Evolutionary conservation across 2,113 vertebrate genomes (phyloP), one percentile per base, ranked within the genome.

Genomic region (Bagarius yarrelli): DNA sequence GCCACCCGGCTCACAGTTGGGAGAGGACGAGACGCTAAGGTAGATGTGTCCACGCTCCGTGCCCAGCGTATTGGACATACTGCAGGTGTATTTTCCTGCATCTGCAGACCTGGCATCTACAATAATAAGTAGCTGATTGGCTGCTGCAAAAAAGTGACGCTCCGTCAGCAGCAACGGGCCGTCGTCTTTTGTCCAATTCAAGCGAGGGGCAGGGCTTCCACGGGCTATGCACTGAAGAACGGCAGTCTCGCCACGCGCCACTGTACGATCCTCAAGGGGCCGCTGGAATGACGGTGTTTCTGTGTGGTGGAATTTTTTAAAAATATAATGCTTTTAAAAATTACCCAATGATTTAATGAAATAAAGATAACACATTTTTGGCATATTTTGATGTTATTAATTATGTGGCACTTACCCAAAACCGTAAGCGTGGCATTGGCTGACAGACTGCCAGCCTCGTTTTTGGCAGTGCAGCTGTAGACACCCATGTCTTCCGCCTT

Each of bases 131-230:
- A 98, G 93, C 90, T 99, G 97, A 86, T 98, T 97, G 88, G 95
- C 95, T 0, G 97, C 97, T 9, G 97, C 97, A 12, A 99, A 99
- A 72, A 98, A 99, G 90, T 99, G 97, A 1, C 96, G 94, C 85
- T 99, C 97, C 0, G 97, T 99, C 79, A 98, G 93, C 30, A 93
- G n/a, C 15, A 99, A 88, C 0, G 95, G 95, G 85, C 92, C 95
- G 85, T 98, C 96, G 30, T 98, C 96, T 87, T 99, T 99, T 85
- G 96, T 99, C 97, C 97, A 99, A 90, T 98, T 98, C 15, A 99
- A 86, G 19, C 91, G 93, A 0, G 97, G 97, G 0, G 95, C 90
- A 47, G 97, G 97, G 86, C 96, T 99, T 1, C 97, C 96, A 0
- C 96, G 95, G 0, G 97, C 96, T 18, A 99, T 99, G 84, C 97